Conservation (phyloP, 2,113 vertebrate species). For the Tor tambroides region DNA sequence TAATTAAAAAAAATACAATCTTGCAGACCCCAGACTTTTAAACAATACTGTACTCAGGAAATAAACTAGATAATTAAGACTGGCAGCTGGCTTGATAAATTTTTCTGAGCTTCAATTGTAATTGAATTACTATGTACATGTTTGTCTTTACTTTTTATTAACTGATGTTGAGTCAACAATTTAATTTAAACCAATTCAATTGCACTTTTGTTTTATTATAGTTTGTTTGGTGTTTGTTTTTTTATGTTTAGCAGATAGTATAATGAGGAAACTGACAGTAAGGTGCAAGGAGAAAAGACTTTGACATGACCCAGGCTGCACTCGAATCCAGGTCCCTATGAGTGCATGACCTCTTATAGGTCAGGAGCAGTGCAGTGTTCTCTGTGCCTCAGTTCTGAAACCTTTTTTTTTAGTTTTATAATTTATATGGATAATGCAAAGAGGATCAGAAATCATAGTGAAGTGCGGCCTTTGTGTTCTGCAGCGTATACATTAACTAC, state of each 20-base stretch:
- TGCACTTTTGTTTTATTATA: neutral
- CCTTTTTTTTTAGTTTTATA: neutral
- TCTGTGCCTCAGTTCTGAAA: neutral
- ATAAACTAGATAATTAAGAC: neutral
- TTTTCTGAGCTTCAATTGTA: neutral
- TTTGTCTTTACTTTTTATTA: neutral
- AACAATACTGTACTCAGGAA: neutral
- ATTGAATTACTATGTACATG: neutral
- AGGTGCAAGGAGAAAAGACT: neutral
- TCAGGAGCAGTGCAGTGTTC: neutral
- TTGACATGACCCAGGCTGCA: neutral
- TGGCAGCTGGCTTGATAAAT: neutral
- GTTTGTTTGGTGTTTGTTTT: neutral
- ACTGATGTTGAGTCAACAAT: neutral
- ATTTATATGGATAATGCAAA: neutral
- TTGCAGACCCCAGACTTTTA: neutral
- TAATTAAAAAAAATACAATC: neutral
- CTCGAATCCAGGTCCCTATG: neutral
- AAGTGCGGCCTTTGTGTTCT: neutral
- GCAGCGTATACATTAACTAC: neutral
- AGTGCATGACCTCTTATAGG: neutral
- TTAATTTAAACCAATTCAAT: neutral
- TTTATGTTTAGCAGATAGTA: neutral
- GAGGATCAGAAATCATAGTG: neutral
- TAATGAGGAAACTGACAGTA: neutral